These are phyloP conservation scores for Hypercompe scribonia DNA, from an alignment of 2,888 invertebrate species.

Conservation along the genomic window DNA sequence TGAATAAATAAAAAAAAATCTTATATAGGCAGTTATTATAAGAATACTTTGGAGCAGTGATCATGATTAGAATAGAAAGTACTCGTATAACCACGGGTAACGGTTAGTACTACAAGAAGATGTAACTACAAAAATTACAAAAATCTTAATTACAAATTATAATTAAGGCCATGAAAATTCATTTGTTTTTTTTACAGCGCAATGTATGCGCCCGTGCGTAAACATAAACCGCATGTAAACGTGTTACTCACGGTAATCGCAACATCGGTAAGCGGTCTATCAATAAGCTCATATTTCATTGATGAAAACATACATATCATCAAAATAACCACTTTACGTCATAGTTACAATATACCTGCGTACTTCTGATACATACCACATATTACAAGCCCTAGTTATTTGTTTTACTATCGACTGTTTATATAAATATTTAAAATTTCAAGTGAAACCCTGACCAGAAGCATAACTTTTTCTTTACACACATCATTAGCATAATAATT, in stretches of 20 bases:
- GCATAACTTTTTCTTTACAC: slow-evolving; percentile 37
- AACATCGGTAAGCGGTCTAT: slow-evolving; percentile 49
- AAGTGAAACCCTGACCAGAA: slow-evolving; percentile 31
- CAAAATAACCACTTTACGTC: slow-evolving; percentile 67
- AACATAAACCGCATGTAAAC: neutral
- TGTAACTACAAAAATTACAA: too few species aligned
- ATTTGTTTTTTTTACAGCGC: neutral
- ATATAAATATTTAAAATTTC: slow-evolving; percentile 62
- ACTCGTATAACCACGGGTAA: too few species aligned
- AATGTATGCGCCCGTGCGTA: neutral
- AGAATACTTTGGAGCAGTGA: neutral
- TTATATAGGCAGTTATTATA: too few species aligned
- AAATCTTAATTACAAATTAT: neutral
- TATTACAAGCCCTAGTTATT: slow-evolving; percentile 52
- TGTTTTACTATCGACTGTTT: slow-evolving; percentile 46
- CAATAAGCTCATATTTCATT: slow-evolving; percentile 52
- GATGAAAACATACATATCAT: slow-evolving; percentile 51
- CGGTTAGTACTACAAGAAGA: neutral
- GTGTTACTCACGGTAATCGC: slow-evolving; percentile 30
- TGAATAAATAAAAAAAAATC: too few species aligned
- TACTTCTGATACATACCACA: slow-evolving; percentile 37
- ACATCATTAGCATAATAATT: slow-evolving; percentile 27
- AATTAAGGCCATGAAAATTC: neutral
- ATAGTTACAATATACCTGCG: slow-evolving; percentile 56
- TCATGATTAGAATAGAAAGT: neutral